Conservation (phyloP, 2,888 invertebrate genomes). For the Agrochola lota region DNA sequence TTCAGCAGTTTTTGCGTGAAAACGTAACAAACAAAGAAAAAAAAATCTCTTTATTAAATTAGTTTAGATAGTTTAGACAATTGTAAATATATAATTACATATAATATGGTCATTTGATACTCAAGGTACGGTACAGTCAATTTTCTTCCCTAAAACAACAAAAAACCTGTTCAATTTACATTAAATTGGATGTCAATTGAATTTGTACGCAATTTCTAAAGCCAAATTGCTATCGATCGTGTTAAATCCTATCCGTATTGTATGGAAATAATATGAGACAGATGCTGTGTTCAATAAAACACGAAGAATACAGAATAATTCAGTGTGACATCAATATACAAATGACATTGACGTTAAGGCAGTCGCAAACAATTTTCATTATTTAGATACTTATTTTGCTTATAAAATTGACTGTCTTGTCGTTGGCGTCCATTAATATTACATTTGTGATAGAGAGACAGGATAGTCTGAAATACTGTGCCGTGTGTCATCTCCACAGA, state of each 20-base stretch:
- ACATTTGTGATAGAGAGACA: neutral
- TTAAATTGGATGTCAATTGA: slow-evolving; percentile 25
- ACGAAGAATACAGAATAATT: neutral
- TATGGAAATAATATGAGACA: neutral
- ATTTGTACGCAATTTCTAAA: slow-evolving; percentile 24
- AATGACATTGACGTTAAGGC: neutral
- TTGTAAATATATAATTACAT: neutral
- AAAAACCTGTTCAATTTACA: slow-evolving; percentile 13
- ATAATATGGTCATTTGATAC: neutral
- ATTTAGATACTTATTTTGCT: neutral
- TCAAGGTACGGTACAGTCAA: neutral
- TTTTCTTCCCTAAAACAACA: neutral
- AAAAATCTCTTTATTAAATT: too few species aligned
- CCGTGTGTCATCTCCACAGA: neutral
- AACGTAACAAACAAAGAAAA: too few species aligned
- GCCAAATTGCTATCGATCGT: neutral
- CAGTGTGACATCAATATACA: neutral
- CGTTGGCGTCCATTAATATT: neutral
- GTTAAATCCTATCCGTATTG: slow-evolving; percentile 1
- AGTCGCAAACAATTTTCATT: neutral
- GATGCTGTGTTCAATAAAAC: too few species aligned
- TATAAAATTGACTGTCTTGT: neutral
- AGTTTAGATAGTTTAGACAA: too few species aligned
- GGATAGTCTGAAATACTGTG: neutral
- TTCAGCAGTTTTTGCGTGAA: too few species aligned